Base-by-base conservation (phyloP, 2,888 invertebrate species). In the Plagodis pulveraria region DNA sequence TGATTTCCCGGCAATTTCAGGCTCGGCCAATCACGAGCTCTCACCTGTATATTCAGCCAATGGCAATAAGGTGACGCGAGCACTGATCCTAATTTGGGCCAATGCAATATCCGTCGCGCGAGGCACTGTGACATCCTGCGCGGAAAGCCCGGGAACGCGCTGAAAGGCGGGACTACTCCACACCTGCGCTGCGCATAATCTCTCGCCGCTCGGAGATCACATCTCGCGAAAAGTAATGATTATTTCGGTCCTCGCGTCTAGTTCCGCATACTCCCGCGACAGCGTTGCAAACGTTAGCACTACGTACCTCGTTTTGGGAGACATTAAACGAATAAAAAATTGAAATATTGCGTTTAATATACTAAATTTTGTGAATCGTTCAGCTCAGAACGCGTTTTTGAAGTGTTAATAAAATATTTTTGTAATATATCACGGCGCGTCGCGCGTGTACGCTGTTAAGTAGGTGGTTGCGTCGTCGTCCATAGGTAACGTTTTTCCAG, bases 191-290 rank as follows among this genome's bases (percentile, higher is more conserved):
- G 89, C 91, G 90, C 90, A 89, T 87, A 89, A 87, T 78, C 84
- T 72, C 74, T 78, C 84, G 84, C 82, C 80, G 77, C 76, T 80
- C 77, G 84, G 84, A 90, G 91, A 90, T 91, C 91, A 89, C 91
- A 91, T 92, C 92, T 91, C 87, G 85, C 86, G 87, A 89, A 91
- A 93, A 93, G 89, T 93, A 93, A 93, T 91, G 93, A 93, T 93
- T 93, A 93, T 93, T 93, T 92, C 84, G 89, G 92, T 91, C 88
- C 87, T 83, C 82, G 83, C 80, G 78, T 67, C 70, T 88, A 87
- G 89, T 91, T 87, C 87, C 83, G 79, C 89, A 84, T 83, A 85
- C 78, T 86, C 86, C 88, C 92, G 87, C 72, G 63, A 82, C 73
- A 78, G 91, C 91, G 91, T 89, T 87, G 78, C 75, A 71, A 76